phyloP scores from a whole-genome alignment of 2,888 invertebrate species.

The Tipula confusa region DNA sequence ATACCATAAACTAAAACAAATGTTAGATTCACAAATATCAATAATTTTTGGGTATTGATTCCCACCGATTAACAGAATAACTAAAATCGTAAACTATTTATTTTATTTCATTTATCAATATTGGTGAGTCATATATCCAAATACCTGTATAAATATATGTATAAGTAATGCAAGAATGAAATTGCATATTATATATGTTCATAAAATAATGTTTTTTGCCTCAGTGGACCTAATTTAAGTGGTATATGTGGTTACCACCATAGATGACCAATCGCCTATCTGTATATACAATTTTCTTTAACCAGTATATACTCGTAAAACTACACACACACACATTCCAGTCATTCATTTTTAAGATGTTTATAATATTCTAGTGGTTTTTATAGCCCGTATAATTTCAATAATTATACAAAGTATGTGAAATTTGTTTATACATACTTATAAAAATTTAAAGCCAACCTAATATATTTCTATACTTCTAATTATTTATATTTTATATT shows the following conservation, averaged over 20 bases:
- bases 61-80: neutral
- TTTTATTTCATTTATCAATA: neutral
- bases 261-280: neutral
- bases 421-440: neutral
- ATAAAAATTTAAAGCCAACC: neutral
- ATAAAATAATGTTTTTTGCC: too few relatives aligned
- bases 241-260: neutral
- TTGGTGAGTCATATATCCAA: neutral
- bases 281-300: neutral
- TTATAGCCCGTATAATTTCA: neutral
- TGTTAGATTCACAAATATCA: neutral
- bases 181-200: neutral
- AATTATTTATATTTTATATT: neutral
- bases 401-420: neutral
- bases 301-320: neutral
- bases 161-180: too few relatives aligned
- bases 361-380: neutral
- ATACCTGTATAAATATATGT: neutral
- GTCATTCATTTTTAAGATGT: neutral
- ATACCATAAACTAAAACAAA: neutral
- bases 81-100: neutral
- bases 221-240: too few relatives aligned
- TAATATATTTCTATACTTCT: neutral
- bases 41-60: neutral
- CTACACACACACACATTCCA: neutral